Percentiles rank a stretch among this genome's conserved stretches.
Conservation (phyloP, 2,113 vertebrate genomes). For the Monopterus albus region DNA sequence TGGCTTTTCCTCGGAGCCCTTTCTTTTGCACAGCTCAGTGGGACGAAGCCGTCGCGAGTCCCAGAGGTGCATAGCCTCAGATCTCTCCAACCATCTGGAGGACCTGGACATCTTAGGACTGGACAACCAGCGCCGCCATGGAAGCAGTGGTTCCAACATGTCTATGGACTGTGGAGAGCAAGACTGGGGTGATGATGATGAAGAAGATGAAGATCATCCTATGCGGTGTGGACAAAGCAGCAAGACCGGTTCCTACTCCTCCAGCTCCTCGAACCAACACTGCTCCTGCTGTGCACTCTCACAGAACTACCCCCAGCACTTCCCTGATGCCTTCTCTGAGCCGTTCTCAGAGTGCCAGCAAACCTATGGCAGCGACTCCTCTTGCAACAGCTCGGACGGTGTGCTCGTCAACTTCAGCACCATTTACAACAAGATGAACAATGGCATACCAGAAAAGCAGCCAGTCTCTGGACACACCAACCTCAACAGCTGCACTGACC, state of each 20-base stretch:
- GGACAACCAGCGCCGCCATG: constrained; percentile 80
- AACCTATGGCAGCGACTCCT: constrained; percentile 92
- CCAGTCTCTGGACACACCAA: constrained; percentile 73
- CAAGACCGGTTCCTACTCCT: constrained; percentile 82
- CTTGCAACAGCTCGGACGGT: constrained; percentile 95
- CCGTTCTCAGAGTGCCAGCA: constrained; percentile 85
- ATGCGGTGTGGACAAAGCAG: constrained; percentile 76
- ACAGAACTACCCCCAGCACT: constrained; percentile 82
- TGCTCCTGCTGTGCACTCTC: constrained; percentile 88
- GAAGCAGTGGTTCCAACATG: constrained; percentile 87
- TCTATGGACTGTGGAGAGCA: constrained; percentile 90
- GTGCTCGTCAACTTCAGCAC: constrained; percentile 96
- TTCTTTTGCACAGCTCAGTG: constrained; percentile 82
- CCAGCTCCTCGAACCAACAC: constrained; percentile 66
- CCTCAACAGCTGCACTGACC: constrained; percentile 87
- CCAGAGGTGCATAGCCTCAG: constrained; percentile 61
- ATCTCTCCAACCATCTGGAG: constrained; percentile 67
- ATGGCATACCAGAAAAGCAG: constrained; percentile 81
- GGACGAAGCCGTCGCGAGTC: constrained; percentile 83
- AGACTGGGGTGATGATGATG: constrained; percentile 89
- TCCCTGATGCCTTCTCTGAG: constrained; percentile 75
- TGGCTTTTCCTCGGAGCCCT: constrained; percentile 79
- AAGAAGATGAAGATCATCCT: constrained; percentile 79
- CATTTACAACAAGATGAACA: constrained; percentile 93
- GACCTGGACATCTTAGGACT: constrained; percentile 86